These are phyloP conservation scores for Oreochromis niloticus DNA, from an alignment of 2,113 vertebrate genomes.

Conservation along the genomic window DNA sequence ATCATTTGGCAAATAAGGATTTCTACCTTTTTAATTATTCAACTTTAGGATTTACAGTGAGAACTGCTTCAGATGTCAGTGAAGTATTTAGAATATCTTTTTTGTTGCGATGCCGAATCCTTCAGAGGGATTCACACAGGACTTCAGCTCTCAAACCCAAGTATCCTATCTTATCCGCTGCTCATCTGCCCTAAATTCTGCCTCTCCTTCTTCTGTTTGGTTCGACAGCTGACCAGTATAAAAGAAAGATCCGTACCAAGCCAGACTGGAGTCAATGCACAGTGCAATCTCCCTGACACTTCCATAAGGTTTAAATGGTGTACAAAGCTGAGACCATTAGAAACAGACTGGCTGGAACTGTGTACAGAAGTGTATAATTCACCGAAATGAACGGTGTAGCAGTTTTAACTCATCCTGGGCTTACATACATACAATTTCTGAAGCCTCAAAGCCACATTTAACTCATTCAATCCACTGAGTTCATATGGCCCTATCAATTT, in stretches of 20 bases:
- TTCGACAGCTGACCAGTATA: background rate
- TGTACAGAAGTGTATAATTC: background rate
- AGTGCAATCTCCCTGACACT: background rate
- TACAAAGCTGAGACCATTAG: background rate
- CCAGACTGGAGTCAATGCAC: background rate
- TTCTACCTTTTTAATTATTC: background rate
- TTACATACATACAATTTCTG: background rate
- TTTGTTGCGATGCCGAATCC: background rate
- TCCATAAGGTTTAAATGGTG: constrained; percentile 3
- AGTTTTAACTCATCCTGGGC: background rate
- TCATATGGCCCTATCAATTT: background rate
- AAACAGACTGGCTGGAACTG: background rate
- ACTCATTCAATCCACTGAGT: background rate
- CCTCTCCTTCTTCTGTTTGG: background rate
- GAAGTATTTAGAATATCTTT: background rate
- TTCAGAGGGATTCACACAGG: background rate
- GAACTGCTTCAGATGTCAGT: background rate
- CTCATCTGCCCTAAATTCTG: background rate
- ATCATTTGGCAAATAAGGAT: background rate
- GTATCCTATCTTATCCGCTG: background rate
- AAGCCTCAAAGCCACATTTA: background rate
- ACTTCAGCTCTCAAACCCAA: background rate
- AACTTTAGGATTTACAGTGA: background rate
- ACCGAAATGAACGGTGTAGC: background rate
- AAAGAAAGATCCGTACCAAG: constrained; percentile 15